Percentiles rank a stretch among this genome's conserved stretches.
Conservation (phyloP, 2,888 invertebrate species). For the Limnephilus rhombicus region DNA sequence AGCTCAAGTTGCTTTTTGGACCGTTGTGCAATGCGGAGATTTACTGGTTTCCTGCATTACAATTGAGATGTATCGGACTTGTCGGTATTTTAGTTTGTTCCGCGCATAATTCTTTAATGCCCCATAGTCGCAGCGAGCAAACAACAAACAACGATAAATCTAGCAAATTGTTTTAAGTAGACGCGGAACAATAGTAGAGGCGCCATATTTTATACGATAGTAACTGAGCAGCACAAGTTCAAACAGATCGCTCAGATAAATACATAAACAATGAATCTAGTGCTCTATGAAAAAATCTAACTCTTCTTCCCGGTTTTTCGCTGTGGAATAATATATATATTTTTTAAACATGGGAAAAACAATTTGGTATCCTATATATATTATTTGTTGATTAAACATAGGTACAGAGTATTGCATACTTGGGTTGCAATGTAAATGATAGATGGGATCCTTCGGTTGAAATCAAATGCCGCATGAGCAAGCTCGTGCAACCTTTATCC, state of each 20-base stretch:
- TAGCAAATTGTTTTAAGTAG: constrained; percentile 27
- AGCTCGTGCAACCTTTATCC: too few species aligned
- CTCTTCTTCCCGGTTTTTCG: too few species aligned
- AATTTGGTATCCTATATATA: too few species aligned
- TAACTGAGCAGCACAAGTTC: constrained; percentile 1
- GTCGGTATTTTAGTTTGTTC: constrained; percentile 52
- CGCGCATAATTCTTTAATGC: constrained; percentile 26
- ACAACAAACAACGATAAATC: constrained; percentile 37
- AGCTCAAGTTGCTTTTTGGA: background rate
- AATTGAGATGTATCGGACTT: constrained; percentile 52
- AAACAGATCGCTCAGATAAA: background rate
- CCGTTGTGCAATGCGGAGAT: constrained; percentile 19
- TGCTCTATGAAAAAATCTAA: too few species aligned
- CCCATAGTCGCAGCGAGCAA: constrained; percentile 2
- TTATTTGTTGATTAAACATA: too few species aligned
- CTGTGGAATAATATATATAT: too few species aligned
- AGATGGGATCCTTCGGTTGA: too few species aligned
- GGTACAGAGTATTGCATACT: too few species aligned
- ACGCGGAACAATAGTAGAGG: constrained; percentile 13
- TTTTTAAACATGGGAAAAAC: too few species aligned
- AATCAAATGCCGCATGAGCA: too few species aligned
- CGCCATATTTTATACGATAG: constrained; percentile 32
- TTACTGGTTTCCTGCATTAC: constrained; percentile 35
- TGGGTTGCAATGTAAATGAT: too few species aligned
- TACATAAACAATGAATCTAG: background rate